Evolutionary conservation across 2,797 vertebrate genomes (phyloP), one percentile per base, ranked within the genome.

Genomic region (Menidia menidia): DNA sequence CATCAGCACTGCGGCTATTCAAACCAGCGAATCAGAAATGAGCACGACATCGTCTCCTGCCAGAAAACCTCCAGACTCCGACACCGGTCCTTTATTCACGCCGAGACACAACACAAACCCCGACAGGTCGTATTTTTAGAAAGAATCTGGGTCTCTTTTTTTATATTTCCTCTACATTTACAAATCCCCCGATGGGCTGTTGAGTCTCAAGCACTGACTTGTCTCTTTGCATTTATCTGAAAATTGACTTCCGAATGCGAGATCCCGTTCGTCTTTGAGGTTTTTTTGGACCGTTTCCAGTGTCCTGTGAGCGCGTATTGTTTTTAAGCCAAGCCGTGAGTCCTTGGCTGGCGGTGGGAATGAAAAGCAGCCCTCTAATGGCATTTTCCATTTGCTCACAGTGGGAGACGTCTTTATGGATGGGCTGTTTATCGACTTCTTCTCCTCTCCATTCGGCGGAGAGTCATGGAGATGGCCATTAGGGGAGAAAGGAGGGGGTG

Each of bases 331-430:
- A 42, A 41, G 64, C 67, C 70, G 25, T 25, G 25, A 25, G 25
- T 25, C 71, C 75, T 67, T 31, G 64, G 14, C 16, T 39, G 71
- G 52, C 51, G 60, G 71, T 66, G 62, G 66, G 66, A 65, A 47
- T 43, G 56, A 82, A 63, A 73, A 56, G 75, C 65, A 80, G 50
- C 78, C 56, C 4, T 44, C 71, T 90, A 84, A 87, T 88, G 82
- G 83, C 52, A 60, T 89, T 78, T 85, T 73, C 68, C 70, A 66
- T 84, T 80, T 43, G 44, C 41, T 75, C 69, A n/a, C 80, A 42
- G 72, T 32, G 69, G 70, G 82, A 85, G 77, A 76, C 73, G 56
- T 76, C 71, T 78, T 83, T 82, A 82, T 84, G 79, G 77, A 88
- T 71, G 79, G 73, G 62, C 33, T 58, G 19, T 60, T 77, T 59